These are phyloP conservation scores for Amphiprion ocellaris DNA, from an alignment of 2,113 vertebrate genomes.

Conservation along the genomic window DNA sequence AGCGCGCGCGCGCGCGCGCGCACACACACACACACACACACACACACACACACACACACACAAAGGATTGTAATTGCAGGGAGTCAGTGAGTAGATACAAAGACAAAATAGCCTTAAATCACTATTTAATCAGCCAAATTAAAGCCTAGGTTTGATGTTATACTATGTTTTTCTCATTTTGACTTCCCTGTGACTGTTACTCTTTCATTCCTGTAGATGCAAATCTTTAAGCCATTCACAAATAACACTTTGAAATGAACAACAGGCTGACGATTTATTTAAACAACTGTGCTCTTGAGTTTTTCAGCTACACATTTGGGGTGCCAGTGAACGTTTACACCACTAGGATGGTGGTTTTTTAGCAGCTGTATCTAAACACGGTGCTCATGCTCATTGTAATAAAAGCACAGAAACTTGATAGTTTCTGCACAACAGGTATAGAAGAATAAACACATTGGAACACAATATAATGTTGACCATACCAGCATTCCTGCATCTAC, in stretches of 20 bases:
- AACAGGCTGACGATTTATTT: background rate
- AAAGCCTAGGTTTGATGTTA: background rate
- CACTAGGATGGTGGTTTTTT: no score
- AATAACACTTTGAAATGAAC: no score
- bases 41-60: background rate
- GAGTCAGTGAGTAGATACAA: conserved; percentile 7
- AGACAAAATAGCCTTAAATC: background rate
- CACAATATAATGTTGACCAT: background rate
- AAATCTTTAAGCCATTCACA: background rate
- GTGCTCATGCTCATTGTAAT: background rate
- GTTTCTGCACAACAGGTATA: background rate
- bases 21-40: no score
- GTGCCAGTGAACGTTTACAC: background rate
- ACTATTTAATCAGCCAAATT: conserved; percentile 19
- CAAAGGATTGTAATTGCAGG: conserved; percentile 1
- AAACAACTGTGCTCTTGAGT: no score
- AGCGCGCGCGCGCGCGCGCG: no score
- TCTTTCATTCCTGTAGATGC: background rate
- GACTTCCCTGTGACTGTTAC: background rate
- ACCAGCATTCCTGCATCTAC: background rate
- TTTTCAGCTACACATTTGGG: background rate
- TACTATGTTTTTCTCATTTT: background rate
- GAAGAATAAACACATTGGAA: background rate
- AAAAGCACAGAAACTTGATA: background rate
- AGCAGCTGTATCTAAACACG: background rate